Conservation (phyloP, 2,797 vertebrate species). For the Rhynchonycteris naso region DNA sequence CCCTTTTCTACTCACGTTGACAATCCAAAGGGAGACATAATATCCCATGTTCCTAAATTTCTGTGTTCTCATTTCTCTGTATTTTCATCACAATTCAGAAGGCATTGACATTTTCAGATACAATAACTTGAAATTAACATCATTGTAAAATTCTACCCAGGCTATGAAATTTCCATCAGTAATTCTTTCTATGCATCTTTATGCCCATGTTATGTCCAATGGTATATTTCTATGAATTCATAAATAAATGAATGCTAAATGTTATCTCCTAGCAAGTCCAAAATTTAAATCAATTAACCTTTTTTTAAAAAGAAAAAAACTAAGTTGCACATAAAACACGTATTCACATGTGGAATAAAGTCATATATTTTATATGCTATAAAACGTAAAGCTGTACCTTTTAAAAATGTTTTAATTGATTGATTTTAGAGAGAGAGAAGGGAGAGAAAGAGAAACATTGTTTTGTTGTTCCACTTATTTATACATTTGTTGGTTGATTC, state of each 20-base stretch:
- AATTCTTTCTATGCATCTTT: neutral
- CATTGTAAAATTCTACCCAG: neutral
- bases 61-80: neutral
- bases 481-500: no score
- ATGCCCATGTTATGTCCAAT: neutral
- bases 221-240: slow-evolving; percentile 5
- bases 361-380: neutral
- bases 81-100: slow-evolving; percentile 23
- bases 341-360: neutral
- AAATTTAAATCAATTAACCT: neutral
- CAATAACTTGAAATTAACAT: neutral
- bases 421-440: no score
- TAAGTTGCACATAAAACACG: neutral
- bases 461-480: no score
- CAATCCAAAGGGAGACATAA: neutral
- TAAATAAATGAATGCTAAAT: neutral
- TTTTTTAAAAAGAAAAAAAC: neutral
- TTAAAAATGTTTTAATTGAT: no score
- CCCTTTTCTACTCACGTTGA: neutral
- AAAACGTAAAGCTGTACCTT: neutral
- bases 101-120: neutral
- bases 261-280: neutral
- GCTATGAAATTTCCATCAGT: neutral
- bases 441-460: no score
- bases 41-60: neutral